A percentile compares a stretch with the other conserved stretches of the same genome.
Evolutionary conservation across 2,888 invertebrate genomes (phyloP).

Genomic region (Synergus laeviventris): DNA sequence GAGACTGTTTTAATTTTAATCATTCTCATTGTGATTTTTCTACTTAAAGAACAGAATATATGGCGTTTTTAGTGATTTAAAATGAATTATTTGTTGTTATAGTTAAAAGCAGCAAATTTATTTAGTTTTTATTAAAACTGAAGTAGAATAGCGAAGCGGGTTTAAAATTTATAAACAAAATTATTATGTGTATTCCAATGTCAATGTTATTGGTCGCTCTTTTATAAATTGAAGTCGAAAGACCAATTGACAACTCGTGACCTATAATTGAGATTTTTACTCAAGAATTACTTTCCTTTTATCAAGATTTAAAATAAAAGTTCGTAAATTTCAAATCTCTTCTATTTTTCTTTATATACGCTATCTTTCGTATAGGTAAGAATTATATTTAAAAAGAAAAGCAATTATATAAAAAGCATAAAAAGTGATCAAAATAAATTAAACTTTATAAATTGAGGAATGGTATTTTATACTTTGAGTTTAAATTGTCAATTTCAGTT

Average conservation of each 20-base stretch:
- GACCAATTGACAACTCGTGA: neutral
- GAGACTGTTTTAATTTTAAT: neutral
- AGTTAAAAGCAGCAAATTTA: neutral
- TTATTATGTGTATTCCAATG: neutral
- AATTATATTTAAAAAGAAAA: neutral
- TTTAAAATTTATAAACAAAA: neutral
- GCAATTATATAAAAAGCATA: too few relatives aligned
- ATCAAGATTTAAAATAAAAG: neutral
- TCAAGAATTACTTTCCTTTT: neutral
- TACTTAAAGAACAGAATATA: neutral
- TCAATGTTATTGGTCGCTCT: neutral
- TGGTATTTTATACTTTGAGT: too few relatives aligned
- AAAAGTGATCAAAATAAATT: neutral
- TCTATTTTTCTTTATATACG: neutral
- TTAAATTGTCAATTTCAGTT: too few relatives aligned
- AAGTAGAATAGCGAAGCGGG: neutral
- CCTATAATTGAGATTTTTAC: constrained; percentile 6
- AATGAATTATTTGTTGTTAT: neutral
- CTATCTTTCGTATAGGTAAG: neutral
- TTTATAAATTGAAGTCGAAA: neutral
- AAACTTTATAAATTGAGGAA: too few relatives aligned
- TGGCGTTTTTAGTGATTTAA: neutral
- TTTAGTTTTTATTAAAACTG: neutral
- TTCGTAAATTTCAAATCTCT: neutral
- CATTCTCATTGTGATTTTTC: neutral